These are phyloP conservation scores for Lutjanus erythropterus DNA, from an alignment of 2,113 vertebrate species.

Conservation along the genomic window DNA sequence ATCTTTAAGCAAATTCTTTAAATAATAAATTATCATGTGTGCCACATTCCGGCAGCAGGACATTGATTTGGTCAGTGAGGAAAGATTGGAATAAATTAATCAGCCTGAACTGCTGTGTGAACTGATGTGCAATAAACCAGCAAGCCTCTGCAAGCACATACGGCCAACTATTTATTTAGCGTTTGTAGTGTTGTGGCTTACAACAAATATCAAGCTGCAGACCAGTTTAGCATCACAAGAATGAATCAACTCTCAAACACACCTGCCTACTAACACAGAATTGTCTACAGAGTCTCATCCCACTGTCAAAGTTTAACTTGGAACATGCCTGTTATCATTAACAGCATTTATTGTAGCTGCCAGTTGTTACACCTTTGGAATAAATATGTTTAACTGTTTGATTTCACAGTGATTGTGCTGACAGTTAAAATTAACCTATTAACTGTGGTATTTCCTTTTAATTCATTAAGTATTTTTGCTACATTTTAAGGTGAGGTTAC, in stretches of 20 bases:
- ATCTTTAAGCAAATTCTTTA: background rate
- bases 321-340: background rate
- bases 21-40: background rate
- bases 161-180: slow-evolving; percentile 29
- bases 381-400: slow-evolving; percentile 4
- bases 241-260: background rate
- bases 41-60: slow-evolving; percentile 16
- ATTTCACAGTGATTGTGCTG: slow-evolving; percentile 26
- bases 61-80: slow-evolving; percentile 24
- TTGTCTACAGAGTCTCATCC: background rate
- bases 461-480: slow-evolving; percentile 26
- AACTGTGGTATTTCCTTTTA: background rate
- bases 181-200: slow-evolving; percentile 5
- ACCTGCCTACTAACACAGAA: background rate
- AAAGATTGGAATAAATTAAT: slow-evolving; percentile 4
- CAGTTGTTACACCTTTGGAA: background rate
- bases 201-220: slow-evolving; percentile 25
- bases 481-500: slow-evolving; percentile 43
- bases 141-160: slow-evolving; percentile 28
- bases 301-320: background rate
- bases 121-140: slow-evolving; percentile 40
- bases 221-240: slow-evolving; percentile 19
- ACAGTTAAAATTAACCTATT: background rate
- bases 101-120: slow-evolving; percentile 13
- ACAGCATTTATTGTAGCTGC: background rate